Base-by-base conservation (phyloP, 2,113 vertebrate species). In the Eurystomus gularis region DNA sequence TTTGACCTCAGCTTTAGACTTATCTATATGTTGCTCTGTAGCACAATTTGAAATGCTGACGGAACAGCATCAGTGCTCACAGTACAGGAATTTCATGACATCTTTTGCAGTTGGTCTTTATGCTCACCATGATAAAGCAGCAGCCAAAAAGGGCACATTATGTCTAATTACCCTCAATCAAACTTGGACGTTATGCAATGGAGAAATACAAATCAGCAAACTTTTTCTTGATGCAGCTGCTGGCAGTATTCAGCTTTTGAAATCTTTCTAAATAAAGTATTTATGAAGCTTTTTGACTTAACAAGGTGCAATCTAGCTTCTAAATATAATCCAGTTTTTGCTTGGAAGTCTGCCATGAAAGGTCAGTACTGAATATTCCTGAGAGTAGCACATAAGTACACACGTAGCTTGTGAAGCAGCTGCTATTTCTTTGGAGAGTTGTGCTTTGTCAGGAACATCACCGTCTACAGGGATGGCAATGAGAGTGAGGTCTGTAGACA, bases 1-100 rank as follows among this genome's bases (percentile, higher is more conserved):
- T 95, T 97, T 97, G 97, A 97, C 97, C 95, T 97, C 95, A 96
- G 83, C 49, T 66, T 95, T 95, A 97, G 93, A 88, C 91, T 96
- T 77, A 96, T 94, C 89, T 96, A 96, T 97, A 97, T 89, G 86
- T 96, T 96, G 79, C 96, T 97, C 90, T 93, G 85, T 49, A n/a
- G 82, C 85, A 90, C 93, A 96, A 86, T 95, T 75, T 88, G 90
- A 96, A 93, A 94, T 85, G 92, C 94, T 70, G 94, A 90, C 85
- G 88, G 94, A 84, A 71, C 2, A 5, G 61, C 31, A 48, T 66
- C 62, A 91, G 82, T 94, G 82, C 70, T 91, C 37, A 82, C 68
- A 93, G 92, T 39, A 64, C 18, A 72, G 82, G 90, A 92, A 97
- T 94, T 91, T 91, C 92, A 42, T 9, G 17, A 76, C 94, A 94